Percentiles rank a stretch among this genome's conserved stretches.
phyloP scores from a whole-genome alignment of 2,888 invertebrate genomes.

The Acanthosepion pharaonis region DNA sequence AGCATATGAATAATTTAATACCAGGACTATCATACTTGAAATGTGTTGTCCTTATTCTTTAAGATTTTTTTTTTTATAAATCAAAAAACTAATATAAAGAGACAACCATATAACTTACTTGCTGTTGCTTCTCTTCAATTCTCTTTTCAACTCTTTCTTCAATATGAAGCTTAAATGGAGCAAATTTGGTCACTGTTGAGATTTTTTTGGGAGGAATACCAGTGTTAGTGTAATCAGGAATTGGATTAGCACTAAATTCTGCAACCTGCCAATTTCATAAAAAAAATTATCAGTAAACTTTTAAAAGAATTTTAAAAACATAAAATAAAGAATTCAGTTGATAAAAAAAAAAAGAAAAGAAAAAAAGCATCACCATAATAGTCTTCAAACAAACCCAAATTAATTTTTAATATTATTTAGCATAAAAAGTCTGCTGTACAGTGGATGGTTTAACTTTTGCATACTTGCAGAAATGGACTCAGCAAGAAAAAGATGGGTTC shows the following conservation, averaged over 20 bases:
- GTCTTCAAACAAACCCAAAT: no score
- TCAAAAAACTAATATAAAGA: background rate
- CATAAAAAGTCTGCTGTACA: no score
- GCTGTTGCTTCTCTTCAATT: conserved; percentile 55
- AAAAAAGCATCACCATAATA: background rate
- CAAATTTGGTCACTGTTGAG: conserved; percentile 66
- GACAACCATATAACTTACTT: conserved; percentile 61
- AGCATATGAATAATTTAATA: no score
- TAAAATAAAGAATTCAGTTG: background rate
- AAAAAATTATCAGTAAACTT: background rate
- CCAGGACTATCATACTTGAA: no score
- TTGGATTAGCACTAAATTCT: conserved; percentile 83
- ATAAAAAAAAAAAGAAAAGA: background rate
- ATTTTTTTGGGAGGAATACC: conserved; percentile 72
- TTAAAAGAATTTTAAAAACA: background rate
- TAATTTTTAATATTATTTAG: no score
- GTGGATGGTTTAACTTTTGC: no score
- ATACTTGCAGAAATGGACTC: no score
- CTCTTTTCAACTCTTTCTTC: conserved; percentile 65
- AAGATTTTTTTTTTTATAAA: no score
- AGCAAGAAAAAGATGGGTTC: no score
- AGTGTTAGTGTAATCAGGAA: conserved; percentile 76
- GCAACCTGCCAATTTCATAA: conserved; percentile 76
- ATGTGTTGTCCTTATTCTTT: no score
- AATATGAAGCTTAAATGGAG: conserved; percentile 72